phyloP scores from a whole-genome alignment of 2,113 vertebrate species.

The Rhinogobius similis region DNA sequence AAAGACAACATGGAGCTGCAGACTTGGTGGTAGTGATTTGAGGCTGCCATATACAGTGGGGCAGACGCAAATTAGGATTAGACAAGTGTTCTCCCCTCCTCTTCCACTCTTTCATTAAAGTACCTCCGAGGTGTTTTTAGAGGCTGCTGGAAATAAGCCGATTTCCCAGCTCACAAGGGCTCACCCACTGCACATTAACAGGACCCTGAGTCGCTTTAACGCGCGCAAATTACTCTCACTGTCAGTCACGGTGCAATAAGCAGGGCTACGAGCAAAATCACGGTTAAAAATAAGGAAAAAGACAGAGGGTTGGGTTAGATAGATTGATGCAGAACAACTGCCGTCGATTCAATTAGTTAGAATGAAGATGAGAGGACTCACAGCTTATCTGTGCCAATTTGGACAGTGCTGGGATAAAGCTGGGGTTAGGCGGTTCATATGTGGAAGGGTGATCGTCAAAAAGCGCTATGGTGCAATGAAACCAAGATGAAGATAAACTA shows the following conservation, averaged over 20 bases:
- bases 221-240: slow-evolving; percentile 26
- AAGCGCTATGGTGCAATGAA: slow-evolving; percentile 46
- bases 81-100: slow-evolving; percentile 55
- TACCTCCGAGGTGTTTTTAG: slow-evolving; percentile 68
- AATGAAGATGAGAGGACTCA: slow-evolving; percentile 51
- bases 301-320: slow-evolving; percentile 29
- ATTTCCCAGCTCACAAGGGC: slow-evolving; percentile 60
- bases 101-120: slow-evolving; percentile 59
- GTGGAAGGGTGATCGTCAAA: slow-evolving; percentile 39
- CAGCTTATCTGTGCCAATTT: slow-evolving; percentile 57
- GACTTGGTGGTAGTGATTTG: neutral
- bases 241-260: slow-evolving; percentile 40
- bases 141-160: slow-evolving; percentile 66
- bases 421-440: slow-evolving; percentile 54
- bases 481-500: slow-evolving; percentile 71
- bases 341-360: slow-evolving; percentile 72
- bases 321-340: slow-evolving; percentile 46
- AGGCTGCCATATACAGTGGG: neutral
- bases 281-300: neutral
- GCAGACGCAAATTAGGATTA: slow-evolving; percentile 67
- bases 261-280: slow-evolving; percentile 5
- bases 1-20: slow-evolving; percentile 18
- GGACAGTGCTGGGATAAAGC: slow-evolving; percentile 51
- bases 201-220: slow-evolving; percentile 23
- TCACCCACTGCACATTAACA: slow-evolving; percentile 59